Evolutionary conservation across 2,113 vertebrate genomes (phyloP), one percentile per base, ranked within the genome.

Genomic region (Phodopus roborovskii): DNA sequence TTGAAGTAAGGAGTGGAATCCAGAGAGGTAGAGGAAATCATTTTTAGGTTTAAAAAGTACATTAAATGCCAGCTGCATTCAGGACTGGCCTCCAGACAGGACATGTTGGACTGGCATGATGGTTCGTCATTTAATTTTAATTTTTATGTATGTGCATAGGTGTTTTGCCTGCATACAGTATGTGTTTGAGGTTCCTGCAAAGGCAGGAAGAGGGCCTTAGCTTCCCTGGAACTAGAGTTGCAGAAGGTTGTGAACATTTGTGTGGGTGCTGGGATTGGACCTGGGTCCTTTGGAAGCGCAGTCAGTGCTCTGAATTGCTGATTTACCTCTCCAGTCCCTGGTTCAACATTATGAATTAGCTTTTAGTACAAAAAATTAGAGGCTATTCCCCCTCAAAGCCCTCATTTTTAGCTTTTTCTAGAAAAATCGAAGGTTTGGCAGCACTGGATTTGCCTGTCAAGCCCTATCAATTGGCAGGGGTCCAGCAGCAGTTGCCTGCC

Each of bases 1-100:
- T 7, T 22, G 0, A 82, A 0, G 10, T 33, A 22, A 12, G 0
- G 56, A 48, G 11, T 24, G 12, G 62, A 16, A 5, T 78, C 71
- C 62, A 73, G 45, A 39, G 89, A 22, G 56, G 19, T 10, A 58
- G 28, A 50, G 26, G 36, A 17, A 50, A 66, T 19, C 20, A 66
- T 26, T 66, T 89, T 96, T 30, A 92, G 24, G 45, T 58, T 45
- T 84, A 73, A 78, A 42, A 7, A 84, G 28, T 42, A 28, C 36
- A 13, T 24, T 12, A 73, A 62, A 48, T 71, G 53, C 5, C 6
- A 56, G 17, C 62, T 50, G 33, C n/a, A 1, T 48, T 24, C 10
- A n/a, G 56, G 33, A 15, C 20, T 58, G 48, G 36, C 28, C 33
- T 85, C 45, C 66, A 33, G 75, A 20, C 2, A 16, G 9, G 88